Conservation (phyloP, 2,113 vertebrate genomes). For the Hypocryptadius cinnamomeus region DNA sequence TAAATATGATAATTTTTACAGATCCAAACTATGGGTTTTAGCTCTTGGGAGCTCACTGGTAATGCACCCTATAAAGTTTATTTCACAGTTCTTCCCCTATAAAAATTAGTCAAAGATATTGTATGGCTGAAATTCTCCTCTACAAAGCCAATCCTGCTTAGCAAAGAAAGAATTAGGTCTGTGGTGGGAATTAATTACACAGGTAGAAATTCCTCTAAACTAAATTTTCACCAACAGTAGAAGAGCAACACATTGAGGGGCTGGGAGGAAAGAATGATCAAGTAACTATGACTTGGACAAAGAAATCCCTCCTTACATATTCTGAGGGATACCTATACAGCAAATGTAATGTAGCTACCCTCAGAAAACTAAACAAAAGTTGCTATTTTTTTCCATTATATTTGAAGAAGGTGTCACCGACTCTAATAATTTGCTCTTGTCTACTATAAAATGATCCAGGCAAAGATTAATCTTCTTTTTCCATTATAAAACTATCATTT, state of each 20-base stretch:
- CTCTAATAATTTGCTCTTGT: not conserved
- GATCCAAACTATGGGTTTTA: not conserved
- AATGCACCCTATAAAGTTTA: not conserved
- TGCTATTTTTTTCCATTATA: not conserved
- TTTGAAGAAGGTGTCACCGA: not conserved
- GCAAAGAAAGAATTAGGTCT: not conserved
- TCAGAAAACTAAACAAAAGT: not conserved
- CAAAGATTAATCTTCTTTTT: not conserved
- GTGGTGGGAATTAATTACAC: not conserved
- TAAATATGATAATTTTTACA: not conserved
- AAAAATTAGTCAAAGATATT: not conserved
- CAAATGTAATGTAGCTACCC: not conserved
- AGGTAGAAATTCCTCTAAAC: not conserved
- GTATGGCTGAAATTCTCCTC: not conserved
- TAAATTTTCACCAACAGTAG: not conserved
- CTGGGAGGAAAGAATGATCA: not conserved
- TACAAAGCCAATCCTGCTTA: not conserved
- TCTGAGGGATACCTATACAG: not conserved
- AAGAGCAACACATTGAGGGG: not conserved
- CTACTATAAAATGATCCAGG: not conserved
- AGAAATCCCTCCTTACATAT: not conserved
- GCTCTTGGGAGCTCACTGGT: not conserved
- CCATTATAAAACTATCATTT: not conserved
- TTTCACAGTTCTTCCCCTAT: not conserved
- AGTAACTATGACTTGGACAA: not conserved